These are phyloP conservation scores for Eulemur rufifrons DNA, from an alignment of 2,113 vertebrate genomes.

Conservation along the genomic window DNA sequence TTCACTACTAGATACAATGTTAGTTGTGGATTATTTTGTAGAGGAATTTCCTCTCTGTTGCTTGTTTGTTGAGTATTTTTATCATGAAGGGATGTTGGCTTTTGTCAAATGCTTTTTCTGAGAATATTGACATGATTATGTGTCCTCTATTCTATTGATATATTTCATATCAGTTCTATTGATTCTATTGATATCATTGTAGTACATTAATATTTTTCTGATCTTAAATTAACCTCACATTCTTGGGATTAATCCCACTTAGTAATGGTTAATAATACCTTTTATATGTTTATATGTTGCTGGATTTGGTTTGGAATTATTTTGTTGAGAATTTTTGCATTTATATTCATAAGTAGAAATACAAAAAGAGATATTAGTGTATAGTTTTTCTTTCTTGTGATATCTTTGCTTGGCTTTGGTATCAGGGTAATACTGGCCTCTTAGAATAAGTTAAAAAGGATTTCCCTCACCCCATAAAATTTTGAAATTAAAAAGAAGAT, in stretches of 20 bases:
- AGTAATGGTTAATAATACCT: background rate
- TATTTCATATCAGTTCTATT: background rate
- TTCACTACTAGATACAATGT: background rate
- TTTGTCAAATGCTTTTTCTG: conserved; percentile 17
- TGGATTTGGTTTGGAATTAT: background rate
- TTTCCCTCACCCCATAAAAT: background rate
- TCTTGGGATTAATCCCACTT: background rate
- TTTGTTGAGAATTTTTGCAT: conserved; percentile 4
- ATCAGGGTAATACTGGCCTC: background rate
- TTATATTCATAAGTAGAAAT: background rate
- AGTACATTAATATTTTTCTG: background rate
- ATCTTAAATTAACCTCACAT: background rate
- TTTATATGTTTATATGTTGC: background rate
- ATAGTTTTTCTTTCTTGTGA: background rate
- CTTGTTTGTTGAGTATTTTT: background rate
- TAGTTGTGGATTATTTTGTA: background rate
- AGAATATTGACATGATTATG: background rate
- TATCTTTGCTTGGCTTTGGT: background rate
- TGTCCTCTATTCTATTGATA: background rate
- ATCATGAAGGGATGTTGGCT: background rate
- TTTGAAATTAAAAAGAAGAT: background rate
- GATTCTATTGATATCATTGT: background rate
- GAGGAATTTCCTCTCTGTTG: background rate
- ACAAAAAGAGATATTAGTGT: background rate
- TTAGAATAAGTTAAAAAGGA: background rate